These are phyloP conservation scores for Mongoloraphidia duomilia DNA, from an alignment of 2,888 invertebrate species.

Conservation along the genomic window DNA sequence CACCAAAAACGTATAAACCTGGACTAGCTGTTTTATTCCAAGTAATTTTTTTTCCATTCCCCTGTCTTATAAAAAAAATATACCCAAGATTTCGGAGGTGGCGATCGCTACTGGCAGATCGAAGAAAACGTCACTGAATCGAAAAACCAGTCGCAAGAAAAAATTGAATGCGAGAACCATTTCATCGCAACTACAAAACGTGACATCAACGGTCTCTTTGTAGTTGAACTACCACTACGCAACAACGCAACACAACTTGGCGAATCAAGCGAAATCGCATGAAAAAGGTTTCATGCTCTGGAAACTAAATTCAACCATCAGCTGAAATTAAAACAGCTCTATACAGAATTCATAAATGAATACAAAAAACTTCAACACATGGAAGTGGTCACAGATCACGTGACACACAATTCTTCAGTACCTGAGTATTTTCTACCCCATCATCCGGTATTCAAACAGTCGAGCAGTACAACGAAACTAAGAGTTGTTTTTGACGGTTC, in stretches of 20 bases:
- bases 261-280: background rate
- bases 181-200: slow-evolving; percentile 1
- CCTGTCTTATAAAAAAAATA: too few relatives aligned
- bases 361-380: background rate
- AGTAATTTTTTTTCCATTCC: too few relatives aligned
- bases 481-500: background rate
- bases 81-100: too few relatives aligned
- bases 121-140: too few relatives aligned
- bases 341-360: background rate
- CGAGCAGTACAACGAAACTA: background rate
- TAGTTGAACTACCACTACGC: background rate
- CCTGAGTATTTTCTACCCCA: background rate
- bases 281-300: background rate
- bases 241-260: background rate
- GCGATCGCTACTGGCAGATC: too few relatives aligned
- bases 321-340: background rate
- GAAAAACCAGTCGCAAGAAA: background rate
- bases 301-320: background rate
- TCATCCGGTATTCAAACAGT: background rate
- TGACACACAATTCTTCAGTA: background rate
- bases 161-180: slow-evolving; percentile 5
- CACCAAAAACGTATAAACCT: too few relatives aligned
- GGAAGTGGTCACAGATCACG: background rate
- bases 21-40: too few relatives aligned
- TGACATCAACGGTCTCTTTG: background rate